These are phyloP conservation scores for Diplolepis rosae DNA, from an alignment of 2,888 invertebrate genomes.

Conservation along the genomic window DNA sequence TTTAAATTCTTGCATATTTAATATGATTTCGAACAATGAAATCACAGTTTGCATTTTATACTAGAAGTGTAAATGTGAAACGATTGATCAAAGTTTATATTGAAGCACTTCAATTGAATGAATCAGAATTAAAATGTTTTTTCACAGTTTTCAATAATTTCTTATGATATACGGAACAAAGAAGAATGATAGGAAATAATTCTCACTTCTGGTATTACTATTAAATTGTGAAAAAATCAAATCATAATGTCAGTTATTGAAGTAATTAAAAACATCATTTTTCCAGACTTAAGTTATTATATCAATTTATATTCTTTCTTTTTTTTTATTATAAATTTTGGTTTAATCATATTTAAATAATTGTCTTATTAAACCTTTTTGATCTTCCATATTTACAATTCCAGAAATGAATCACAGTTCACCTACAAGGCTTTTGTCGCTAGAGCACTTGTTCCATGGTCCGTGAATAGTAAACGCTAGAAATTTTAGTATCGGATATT, in stretches of 20 bases:
- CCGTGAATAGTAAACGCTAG: constrained; percentile 41
- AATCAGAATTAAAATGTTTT: constrained; percentile 19
- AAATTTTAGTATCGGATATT: constrained; percentile 15
- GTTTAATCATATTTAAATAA: too few relatives aligned
- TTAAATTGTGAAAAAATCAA: not conserved
- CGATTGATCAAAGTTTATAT: constrained; percentile 4
- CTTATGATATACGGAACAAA: not conserved
- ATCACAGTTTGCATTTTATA: constrained; percentile 35
- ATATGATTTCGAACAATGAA: constrained; percentile 28
- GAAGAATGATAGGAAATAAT: not conserved
- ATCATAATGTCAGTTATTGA: constrained; percentile 1
- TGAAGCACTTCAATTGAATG: not conserved
- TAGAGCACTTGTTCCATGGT: constrained; percentile 53
- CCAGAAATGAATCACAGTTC: constrained; percentile 62
- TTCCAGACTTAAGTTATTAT: too few relatives aligned
- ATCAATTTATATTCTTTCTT: not conserved
- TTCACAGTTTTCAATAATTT: not conserved
- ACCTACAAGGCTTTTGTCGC: constrained; percentile 55
- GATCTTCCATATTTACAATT: constrained; percentile 44
- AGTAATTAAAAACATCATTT: not conserved
- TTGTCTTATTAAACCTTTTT: not conserved
- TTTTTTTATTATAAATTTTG: too few relatives aligned
- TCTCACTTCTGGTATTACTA: too few relatives aligned
- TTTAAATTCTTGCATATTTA: not conserved
- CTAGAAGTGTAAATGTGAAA: constrained; percentile 22